Base-by-base conservation (phyloP, 1,140 invertebrate genomes). In the Formica exsecta region DNA sequence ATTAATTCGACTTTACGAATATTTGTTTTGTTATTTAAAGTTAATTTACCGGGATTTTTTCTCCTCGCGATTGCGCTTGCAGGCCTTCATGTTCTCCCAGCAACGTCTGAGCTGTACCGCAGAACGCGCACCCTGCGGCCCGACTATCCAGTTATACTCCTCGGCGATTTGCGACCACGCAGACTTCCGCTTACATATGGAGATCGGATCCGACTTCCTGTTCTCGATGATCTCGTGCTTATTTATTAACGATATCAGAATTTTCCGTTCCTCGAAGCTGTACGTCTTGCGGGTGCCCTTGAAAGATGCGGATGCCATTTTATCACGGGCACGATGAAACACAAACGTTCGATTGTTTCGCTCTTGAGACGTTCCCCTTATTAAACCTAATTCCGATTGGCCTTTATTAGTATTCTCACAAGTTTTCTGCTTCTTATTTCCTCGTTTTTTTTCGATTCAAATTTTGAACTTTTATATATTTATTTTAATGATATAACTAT, bases 31-130 rank as follows among this genome's bases (percentile, higher is more conserved):
- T 41, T 19, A 8, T 13, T 29, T 3, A 80, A 80, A 29, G 13
- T 7, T 7, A 22, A 57, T 59, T 91, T 89, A 92, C 91, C 90
- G 77, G 0, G 84, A 64, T 38, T 84, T 90, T 11, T 86, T 90
- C 36, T 91, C 88, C 22, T 92, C 90, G 0, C 90, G 88, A 86
- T 90, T 90, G 36, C 89, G 89, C 81, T 92, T 92, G 38, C 91
- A 92, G 6, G 90, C 90, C 65, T 93, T 93, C 92, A 93, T 93
- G 62, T 92, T 93, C 77, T 93, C 92, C 92, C 92, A 93, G 25
- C 92, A 93, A 57, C 92, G 90, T 70, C 91, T 86, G 7, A 93
- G 68, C 54, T 93, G 92, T 13, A 92, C 76, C 1, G 87, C 84
- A 0, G 92, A 91, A 25, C 92, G 86, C 0, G 89, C 59, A 16